Conservation (phyloP, 2,797 vertebrate species). For the Ciconia nigra region DNA sequence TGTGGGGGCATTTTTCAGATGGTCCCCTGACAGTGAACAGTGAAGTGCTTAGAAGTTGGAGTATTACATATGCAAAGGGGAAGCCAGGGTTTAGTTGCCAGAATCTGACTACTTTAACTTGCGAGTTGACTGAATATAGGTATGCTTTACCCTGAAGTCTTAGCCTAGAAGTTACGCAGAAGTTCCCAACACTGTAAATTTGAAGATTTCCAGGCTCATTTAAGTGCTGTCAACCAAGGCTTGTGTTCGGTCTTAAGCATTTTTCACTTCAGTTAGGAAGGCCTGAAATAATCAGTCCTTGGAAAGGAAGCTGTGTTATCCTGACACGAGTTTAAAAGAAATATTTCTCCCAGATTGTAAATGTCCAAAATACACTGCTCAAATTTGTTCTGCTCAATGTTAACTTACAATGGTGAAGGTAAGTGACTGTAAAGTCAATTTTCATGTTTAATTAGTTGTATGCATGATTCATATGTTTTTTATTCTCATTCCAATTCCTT, state of each 20-base stretch:
- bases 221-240: slow-evolving; percentile 31
- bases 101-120: background rate
- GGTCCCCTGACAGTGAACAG: background rate
- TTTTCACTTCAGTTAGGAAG: slow-evolving; percentile 28
- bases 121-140: background rate
- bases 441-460: slow-evolving; percentile 12
- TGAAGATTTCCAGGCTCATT: slow-evolving; percentile 49
- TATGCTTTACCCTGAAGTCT: background rate
- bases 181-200: background rate
- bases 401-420: slow-evolving; percentile 1
- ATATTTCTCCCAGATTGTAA: slow-evolving; percentile 8
- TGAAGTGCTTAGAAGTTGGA: background rate
- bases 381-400: slow-evolving; percentile 21
- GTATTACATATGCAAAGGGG: background rate
- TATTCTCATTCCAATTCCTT: slow-evolving; percentile 6
- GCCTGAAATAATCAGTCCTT: slow-evolving; percentile 8
- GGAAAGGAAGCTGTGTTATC: slow-evolving; percentile 22
- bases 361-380: background rate
- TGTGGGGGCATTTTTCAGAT: background rate
- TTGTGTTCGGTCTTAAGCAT: slow-evolving; percentile 48
- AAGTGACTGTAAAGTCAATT: slow-evolving; percentile 31
- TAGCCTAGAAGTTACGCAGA: background rate
- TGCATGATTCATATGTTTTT: background rate
- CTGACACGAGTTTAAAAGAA: background rate
- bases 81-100: background rate